phyloP scores from a whole-genome alignment of 2,888 invertebrate species.

The Pterostichus madidus region DNA sequence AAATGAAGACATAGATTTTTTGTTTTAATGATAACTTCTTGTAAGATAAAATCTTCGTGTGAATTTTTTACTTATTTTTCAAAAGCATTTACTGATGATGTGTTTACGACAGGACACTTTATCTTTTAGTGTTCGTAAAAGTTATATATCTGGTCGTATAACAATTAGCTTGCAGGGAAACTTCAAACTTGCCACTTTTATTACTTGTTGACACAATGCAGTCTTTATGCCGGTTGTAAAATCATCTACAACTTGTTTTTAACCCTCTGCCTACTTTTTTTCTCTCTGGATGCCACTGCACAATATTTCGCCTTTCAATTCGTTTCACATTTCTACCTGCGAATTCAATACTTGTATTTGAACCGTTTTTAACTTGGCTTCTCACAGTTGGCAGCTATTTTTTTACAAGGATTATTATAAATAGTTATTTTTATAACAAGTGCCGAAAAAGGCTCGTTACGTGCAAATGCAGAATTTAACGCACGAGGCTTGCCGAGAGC shows the following conservation, averaged over 20 bases:
- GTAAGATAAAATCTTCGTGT: slow-evolving; percentile 3
- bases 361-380: no score
- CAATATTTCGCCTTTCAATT: neutral
- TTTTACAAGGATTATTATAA: no score
- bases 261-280: slow-evolving; percentile 35
- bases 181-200: slow-evolving; percentile 59
- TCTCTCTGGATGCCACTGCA: neutral
- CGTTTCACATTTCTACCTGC: neutral
- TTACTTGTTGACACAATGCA: slow-evolving; percentile 65
- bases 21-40: neutral
- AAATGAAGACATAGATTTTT: neutral
- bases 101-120: slow-evolving; percentile 64
- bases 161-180: slow-evolving; percentile 62
- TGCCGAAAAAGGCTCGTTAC: no score
- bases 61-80: slow-evolving; percentile 49
- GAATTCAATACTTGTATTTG: no score
- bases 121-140: slow-evolving; percentile 64
- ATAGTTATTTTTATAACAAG: no score
- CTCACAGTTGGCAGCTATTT: no score
- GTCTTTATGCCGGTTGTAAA: slow-evolving; percentile 56
- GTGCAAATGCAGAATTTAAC: no score
- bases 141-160: slow-evolving; percentile 65
- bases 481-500: no score
- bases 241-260: slow-evolving; percentile 40
- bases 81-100: slow-evolving; percentile 61